These are phyloP conservation scores for Endotricha flammealis DNA, from an alignment of 2,888 invertebrate genomes.

Conservation along the genomic window DNA sequence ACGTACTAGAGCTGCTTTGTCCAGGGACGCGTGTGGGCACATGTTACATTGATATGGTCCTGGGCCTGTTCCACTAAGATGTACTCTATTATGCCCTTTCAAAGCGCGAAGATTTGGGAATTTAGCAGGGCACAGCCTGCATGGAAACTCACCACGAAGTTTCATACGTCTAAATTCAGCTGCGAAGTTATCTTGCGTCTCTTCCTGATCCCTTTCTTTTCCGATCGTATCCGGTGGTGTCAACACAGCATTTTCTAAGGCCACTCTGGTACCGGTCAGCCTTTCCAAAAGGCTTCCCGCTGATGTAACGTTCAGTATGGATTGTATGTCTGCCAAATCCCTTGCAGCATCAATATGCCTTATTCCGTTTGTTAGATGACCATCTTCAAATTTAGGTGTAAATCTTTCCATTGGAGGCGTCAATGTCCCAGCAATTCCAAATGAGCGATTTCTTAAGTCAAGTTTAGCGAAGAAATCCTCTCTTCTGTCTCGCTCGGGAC, in stretches of 20 bases:
- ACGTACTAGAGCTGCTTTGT: conserved; percentile 93
- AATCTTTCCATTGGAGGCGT: conserved; percentile 65
- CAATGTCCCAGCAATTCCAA: conserved; percentile 66
- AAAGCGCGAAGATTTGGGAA: conserved; percentile 93
- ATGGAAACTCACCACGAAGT: conserved; percentile 92
- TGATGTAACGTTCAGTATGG: conserved; percentile 88
- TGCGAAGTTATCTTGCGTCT: conserved; percentile 90
- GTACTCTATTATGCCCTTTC: conserved; percentile 93
- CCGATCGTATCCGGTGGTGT: conserved; percentile 63
- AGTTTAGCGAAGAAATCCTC: conserved; percentile 90
- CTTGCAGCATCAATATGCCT: conserved; percentile 79
- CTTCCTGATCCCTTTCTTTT: conserved; percentile 75
- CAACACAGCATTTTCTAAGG: conserved; percentile 59
- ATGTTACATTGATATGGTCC: conserved; percentile 95
- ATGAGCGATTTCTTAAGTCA: conserved; percentile 85
- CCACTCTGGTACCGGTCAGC: conserved; percentile 67
- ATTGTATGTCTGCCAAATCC: conserved; percentile 91
- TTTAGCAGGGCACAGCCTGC: conserved; percentile 90
- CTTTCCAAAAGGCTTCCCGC: conserved; percentile 82
- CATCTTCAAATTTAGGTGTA: conserved; percentile 61
- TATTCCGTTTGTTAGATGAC: conserved; percentile 56
- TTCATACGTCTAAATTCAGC: conserved; percentile 94
- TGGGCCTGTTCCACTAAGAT: conserved; percentile 85
- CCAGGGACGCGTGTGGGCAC: conserved; percentile 92
- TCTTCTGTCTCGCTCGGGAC: conserved; percentile 80